Evolutionary conservation across 2,888 invertebrate genomes (phyloP).

Genomic region (Nesidiocoris tenuis): DNA sequence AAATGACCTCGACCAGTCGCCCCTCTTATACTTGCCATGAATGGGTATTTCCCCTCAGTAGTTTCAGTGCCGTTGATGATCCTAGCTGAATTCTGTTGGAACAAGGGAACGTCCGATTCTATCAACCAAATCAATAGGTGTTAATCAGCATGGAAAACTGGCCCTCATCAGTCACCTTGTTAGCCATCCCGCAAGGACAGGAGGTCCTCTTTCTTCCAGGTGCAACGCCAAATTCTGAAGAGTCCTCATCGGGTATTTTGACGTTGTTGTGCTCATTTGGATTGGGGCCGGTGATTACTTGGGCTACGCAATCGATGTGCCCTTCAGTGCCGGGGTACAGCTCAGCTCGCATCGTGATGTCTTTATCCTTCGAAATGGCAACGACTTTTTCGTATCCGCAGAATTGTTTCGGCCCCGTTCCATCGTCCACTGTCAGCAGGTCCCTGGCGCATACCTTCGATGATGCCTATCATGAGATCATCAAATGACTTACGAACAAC

Average conservation of each 20-base stretch:
- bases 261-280: not conserved
- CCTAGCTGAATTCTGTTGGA: not conserved
- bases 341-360: constrained; percentile 12
- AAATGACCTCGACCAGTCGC: not conserved
- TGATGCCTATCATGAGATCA: not conserved
- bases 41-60: constrained; percentile 17
- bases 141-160: not conserved
- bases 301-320: not conserved
- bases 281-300: constrained; percentile 16
- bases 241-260: constrained; percentile 2
- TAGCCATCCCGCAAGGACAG: constrained; percentile 27
- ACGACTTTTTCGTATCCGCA: not conserved
- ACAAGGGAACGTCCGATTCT: not conserved
- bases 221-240: constrained; percentile 20
- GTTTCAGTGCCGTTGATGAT: constrained; percentile 28
- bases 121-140: too few species aligned
- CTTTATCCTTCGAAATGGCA: not conserved
- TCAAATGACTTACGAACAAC: not conserved
- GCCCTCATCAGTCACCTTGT: constrained; percentile 10
- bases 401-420: not conserved
- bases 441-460: not conserved
- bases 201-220: constrained; percentile 10
- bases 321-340: not conserved
- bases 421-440: constrained; percentile 10
- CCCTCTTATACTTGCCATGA: constrained; percentile 17